Evolutionary conservation across 2,113 vertebrate species (phyloP), one percentile per base, ranked within the genome.

Genomic region (Protobothrops flavoviridis): DNA sequence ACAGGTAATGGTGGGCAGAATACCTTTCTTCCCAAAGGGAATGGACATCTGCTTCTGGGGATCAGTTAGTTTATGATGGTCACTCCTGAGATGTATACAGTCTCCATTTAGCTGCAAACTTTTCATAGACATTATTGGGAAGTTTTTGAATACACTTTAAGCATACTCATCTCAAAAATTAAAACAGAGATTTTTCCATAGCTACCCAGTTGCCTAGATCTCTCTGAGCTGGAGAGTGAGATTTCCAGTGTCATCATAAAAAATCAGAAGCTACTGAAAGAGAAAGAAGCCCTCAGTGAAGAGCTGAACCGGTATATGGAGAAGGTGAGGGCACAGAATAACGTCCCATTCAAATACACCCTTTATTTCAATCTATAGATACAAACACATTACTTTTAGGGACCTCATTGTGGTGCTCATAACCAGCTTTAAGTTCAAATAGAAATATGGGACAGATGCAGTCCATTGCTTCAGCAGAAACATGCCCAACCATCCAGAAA

Each of bases 251-350:
- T 98, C 91, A 85, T 94, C 4, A 94, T 91, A 88, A 96, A 97
- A 95, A 98, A 97, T 0, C 98, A 98, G 29, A 97, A 98, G 95
- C 95, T 98, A 91, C 94, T 97, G 93, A 96, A 98, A 91, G 98
- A 98, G 55, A 98, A 98, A 45, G 98, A 98, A 95, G 96, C 97
- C 53, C 94, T 98, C 59, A 97, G 96, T 50, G 97, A 98, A 91
- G 98, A 98, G 64, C 93, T 98, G 85, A 97, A 94, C 53, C 97
- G 96, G 92, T 98, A 96, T 15, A 86, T 97, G 4, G 98, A 98
- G 69, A 98, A 98, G 98, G 98, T 98, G 95, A 90, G 95, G 26
- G 26, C 26, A 23, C 10, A 15, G 0, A 6, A 4, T n/a, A 53
- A 55, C 4, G 5, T 52, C 64, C 12, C 33, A 43, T 15, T 1